phyloP scores from a whole-genome alignment of 2,888 invertebrate genomes.

The Dendrolimus pini region DNA sequence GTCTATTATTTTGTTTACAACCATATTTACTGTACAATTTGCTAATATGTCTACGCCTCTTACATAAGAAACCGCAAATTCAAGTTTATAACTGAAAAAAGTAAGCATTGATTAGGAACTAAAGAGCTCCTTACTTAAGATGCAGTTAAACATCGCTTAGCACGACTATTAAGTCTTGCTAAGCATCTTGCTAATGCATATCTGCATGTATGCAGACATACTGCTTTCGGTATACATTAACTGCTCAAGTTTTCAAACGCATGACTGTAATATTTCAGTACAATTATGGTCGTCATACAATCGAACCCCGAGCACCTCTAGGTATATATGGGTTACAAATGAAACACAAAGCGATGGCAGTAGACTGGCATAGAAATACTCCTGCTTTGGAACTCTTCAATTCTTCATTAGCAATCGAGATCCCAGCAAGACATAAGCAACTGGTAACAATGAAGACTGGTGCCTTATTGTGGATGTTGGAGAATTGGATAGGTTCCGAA shows the following conservation, averaged over 20 bases:
- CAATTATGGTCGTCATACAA: slow-evolving; percentile 28
- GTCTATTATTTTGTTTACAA: too few species aligned
- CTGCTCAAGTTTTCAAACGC: not conserved
- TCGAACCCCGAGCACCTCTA: slow-evolving; percentile 23
- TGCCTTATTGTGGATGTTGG: slow-evolving; percentile 64
- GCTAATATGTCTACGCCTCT: too few species aligned
- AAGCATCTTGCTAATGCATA: too few species aligned
- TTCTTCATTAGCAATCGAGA: slow-evolving; percentile 45
- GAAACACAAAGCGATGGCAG: slow-evolving; percentile 53
- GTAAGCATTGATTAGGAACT: too few species aligned
- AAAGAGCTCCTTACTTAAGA: too few species aligned
- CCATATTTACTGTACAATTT: too few species aligned
- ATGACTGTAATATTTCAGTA: slow-evolving; percentile 30
- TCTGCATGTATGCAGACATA: too few species aligned
- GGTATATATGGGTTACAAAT: slow-evolving; percentile 46
- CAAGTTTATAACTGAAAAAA: too few species aligned
- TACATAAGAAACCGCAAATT: too few species aligned
- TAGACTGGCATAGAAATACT: slow-evolving; percentile 48
- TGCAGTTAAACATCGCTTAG: too few species aligned
- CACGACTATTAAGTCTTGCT: too few species aligned
- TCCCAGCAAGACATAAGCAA: slow-evolving; percentile 45
- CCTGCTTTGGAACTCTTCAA: slow-evolving; percentile 51
- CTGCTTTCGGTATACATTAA: too few species aligned
- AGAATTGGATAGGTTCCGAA: slow-evolving; percentile 59
- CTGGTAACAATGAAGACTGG: slow-evolving; percentile 62